Percentiles rank a stretch among this genome's conserved stretches.
Evolutionary conservation across 2,888 invertebrate species (phyloP).

Genomic region (Chrysomela aeneicollis): DNA sequence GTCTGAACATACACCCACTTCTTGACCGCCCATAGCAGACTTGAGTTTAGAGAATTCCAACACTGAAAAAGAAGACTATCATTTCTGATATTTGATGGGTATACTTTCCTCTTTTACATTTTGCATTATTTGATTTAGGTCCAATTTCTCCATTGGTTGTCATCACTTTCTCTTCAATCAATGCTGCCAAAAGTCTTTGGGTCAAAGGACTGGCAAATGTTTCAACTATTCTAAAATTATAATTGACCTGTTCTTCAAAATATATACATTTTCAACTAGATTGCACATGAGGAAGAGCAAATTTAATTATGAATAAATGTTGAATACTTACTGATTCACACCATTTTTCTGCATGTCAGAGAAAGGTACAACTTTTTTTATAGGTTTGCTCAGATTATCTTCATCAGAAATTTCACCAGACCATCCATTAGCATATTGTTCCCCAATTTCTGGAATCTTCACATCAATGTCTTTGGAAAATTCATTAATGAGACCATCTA

Average conservation of each 20-base stretch:
- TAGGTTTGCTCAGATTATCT: conserved; percentile 64
- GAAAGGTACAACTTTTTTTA: not conserved
- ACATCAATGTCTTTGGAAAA: conserved; percentile 74
- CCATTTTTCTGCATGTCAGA: not conserved
- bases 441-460: conserved; percentile 86
- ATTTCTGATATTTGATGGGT: conserved; percentile 17
- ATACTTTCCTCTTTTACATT: conserved; percentile 45
- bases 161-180: conserved; percentile 82
- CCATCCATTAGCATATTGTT: conserved; percentile 89
- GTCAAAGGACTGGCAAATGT: conserved; percentile 84
- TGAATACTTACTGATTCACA: not conserved
- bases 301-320: not conserved
- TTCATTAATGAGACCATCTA: conserved; percentile 73
- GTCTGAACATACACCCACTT: conserved; percentile 77
- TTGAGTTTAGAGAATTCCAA: conserved; percentile 51
- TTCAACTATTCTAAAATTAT: conserved; percentile 61
- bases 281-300: no score
- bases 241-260: no score
- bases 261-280: not conserved
- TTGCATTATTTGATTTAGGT: conserved; percentile 52
- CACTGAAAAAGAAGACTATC: conserved; percentile 42
- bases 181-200: conserved; percentile 85
- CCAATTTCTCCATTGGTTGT: conserved; percentile 45
- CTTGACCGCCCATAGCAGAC: conserved; percentile 37
- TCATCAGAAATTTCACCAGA: conserved; percentile 71